A percentile compares a stretch with the other conserved stretches of the same genome.
These are phyloP conservation scores for Listronotus oregonensis DNA, from an alignment of 1,140 invertebrate genomes.

Conservation along the genomic window DNA sequence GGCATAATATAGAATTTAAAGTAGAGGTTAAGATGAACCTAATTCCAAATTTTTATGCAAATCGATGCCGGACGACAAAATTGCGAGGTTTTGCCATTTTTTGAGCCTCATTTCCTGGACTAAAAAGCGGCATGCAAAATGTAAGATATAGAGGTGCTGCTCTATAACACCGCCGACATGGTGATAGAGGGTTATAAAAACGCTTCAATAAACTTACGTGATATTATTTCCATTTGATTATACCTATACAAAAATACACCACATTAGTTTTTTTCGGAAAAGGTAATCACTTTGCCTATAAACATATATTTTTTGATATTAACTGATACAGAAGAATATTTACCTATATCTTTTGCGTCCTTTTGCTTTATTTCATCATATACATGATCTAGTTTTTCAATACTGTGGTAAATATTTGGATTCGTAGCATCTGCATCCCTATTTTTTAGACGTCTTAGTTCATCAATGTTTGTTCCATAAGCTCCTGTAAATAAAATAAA, in stretches of 20 bases:
- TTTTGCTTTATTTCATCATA: constrained; percentile 93
- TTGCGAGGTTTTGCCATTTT: too few species aligned
- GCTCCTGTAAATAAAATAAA: constrained; percentile 22
- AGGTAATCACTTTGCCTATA: constrained; percentile 3
- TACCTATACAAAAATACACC: constrained; percentile 33
- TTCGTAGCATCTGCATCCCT: constrained; percentile 81
- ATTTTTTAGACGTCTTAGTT: constrained; percentile 71
- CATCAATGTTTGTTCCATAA: constrained; percentile 38
- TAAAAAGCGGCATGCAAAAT: constrained; percentile 7
- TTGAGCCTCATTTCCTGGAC: too few species aligned
- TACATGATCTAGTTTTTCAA: constrained; percentile 78
- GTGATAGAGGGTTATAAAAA: neutral
- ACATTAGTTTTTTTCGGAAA: constrained; percentile 2
- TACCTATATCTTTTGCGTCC: constrained; percentile 62
- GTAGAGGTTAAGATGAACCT: too few species aligned
- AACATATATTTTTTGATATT: neutral
- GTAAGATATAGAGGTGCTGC: neutral
- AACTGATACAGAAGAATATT: constrained; percentile 28
- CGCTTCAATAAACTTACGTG: constrained; percentile 36
- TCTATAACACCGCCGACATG: neutral
- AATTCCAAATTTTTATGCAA: too few species aligned
- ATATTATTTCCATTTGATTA: constrained; percentile 40
- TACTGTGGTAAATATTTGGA: constrained; percentile 82
- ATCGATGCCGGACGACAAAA: too few species aligned
- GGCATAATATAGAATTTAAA: too few species aligned